phyloP scores from a whole-genome alignment of 2,888 invertebrate genomes.

The Mythimna lalbum region DNA sequence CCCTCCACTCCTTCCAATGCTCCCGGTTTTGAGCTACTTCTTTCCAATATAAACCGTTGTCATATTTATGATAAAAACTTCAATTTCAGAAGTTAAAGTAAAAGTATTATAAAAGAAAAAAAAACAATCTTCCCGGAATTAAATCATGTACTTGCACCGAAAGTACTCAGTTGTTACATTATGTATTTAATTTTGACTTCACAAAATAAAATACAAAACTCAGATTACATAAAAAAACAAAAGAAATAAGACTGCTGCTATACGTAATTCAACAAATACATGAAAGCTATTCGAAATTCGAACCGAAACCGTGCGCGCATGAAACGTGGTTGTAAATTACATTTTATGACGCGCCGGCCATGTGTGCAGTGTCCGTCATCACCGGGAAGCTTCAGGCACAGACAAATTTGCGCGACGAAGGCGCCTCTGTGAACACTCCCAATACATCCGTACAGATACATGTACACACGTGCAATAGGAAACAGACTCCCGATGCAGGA shows the following conservation, averaged over 20 bases:
- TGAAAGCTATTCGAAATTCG: constrained; percentile 63
- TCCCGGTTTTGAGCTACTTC: no score
- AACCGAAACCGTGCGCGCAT: constrained; percentile 63
- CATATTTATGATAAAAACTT: no score
- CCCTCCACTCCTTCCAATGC: no score
- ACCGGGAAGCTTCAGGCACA: constrained; percentile 58
- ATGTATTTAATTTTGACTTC: no score
- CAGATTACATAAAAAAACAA: constrained; percentile 3
- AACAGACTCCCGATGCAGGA: constrained; percentile 59
- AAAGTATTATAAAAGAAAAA: no score
- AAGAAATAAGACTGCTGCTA: constrained; percentile 19
- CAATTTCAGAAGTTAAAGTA: no score
- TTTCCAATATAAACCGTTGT: no score
- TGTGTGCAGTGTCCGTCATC: constrained; percentile 82
- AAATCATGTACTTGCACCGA: no score
- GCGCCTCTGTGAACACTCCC: constrained; percentile 34
- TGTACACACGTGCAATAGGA: constrained; percentile 50
- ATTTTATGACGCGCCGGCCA: constrained; percentile 86
- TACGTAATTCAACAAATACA: constrained; percentile 61
- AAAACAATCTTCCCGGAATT: no score
- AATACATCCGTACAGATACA: constrained; percentile 8
- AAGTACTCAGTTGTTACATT: no score
- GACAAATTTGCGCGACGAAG: constrained; percentile 64
- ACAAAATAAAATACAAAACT: no score
- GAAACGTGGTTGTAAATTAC: constrained; percentile 80